Base-by-base conservation (phyloP, 2,888 invertebrate genomes). In the Pelosia muscerda region DNA sequence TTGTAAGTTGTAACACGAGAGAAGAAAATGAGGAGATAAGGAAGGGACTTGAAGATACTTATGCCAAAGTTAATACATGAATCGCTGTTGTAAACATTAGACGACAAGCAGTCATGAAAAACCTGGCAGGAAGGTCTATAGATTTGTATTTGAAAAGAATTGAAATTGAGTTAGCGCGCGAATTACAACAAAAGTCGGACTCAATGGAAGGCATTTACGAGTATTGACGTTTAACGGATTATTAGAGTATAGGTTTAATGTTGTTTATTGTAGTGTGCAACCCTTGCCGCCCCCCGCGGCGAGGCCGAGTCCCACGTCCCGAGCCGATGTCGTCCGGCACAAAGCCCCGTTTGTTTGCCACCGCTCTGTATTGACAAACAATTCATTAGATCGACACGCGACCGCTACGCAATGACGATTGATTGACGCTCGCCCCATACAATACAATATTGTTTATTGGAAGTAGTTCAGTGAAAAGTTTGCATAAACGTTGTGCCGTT, bases 361-460 rank as follows among this genome's bases (percentile, higher is more conserved):
- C 63, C 31, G 65, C 84, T 66, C 57, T 34, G 58, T 87, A 86
- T 87, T 86, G 88, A 84, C 87, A 84, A 85, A 86, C 84, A 79
- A 86, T 84, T 90, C 88, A 87, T 89, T 90, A 90, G 73, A 81
- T 82, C 83, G 90, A 84, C 91, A 91, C 92, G 92, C 86, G 92
- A 81, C 73, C 81, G 56, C 81, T 78, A 80, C 83, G 84, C 86
- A 82, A 84, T 75, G 77, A 70, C 80, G 86, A 85, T 82, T 84
- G 86, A 87, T 86, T 82, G 86, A 82, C 83, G 77, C 49, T 63
- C 71, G 66, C 63, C 26, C 58, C 31, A 19, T 60, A 53, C 61
- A 65, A 57, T 62, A 62, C 65, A 65, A 69, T 72, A 70, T 59
- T 77, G 62, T 73, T 75, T 75, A 76, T 80, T 71, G 69, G 66